Percentiles rank a stretch among this genome's conserved stretches.
phyloP scores from a whole-genome alignment of 2,888 invertebrate genomes.

The Eupeodes luniger region DNA sequence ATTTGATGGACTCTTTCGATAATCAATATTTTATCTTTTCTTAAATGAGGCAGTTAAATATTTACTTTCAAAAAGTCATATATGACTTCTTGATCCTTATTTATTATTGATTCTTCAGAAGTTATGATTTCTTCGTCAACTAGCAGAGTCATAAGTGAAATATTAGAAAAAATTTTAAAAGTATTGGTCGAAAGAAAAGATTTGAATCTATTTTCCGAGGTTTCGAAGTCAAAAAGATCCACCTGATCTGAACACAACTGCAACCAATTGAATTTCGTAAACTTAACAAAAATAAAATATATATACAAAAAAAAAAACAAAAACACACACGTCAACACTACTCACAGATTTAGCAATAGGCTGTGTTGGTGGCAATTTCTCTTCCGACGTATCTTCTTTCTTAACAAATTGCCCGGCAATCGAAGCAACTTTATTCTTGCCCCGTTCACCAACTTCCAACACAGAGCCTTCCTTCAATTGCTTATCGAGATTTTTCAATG shows the following conservation, averaged over 20 bases:
- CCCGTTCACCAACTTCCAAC: slow-evolving; percentile 87
- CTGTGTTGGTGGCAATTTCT: slow-evolving; percentile 80
- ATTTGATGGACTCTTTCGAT: too few species aligned
- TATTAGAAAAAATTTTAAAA: too few species aligned
- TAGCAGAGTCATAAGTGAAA: too few species aligned
- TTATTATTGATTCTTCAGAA: too few species aligned
- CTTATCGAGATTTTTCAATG: slow-evolving; percentile 89
- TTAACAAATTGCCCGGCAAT: slow-evolving; percentile 91
- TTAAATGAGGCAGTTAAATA: too few species aligned
- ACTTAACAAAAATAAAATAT: slow-evolving; percentile 1
- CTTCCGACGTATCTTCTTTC: slow-evolving; percentile 83
- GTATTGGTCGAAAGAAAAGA: too few species aligned
- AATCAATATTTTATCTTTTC: too few species aligned
- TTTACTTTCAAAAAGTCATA: too few species aligned
- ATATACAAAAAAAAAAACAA: slow-evolving; percentile 26
- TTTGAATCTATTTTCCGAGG: too few species aligned
- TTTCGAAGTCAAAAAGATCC: not conserved
- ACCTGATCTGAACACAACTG: slow-evolving; percentile 27
- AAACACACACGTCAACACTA: slow-evolving; percentile 78
- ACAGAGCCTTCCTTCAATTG: slow-evolving; percentile 91
- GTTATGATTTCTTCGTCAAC: too few species aligned
- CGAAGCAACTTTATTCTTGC: slow-evolving; percentile 92
- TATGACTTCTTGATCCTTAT: too few species aligned
- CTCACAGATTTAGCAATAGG: slow-evolving; percentile 84
- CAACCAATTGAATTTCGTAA: slow-evolving; percentile 32